Base-by-base conservation (phyloP, 2,113 vertebrate genomes). In the Anas platyrhynchos region DNA sequence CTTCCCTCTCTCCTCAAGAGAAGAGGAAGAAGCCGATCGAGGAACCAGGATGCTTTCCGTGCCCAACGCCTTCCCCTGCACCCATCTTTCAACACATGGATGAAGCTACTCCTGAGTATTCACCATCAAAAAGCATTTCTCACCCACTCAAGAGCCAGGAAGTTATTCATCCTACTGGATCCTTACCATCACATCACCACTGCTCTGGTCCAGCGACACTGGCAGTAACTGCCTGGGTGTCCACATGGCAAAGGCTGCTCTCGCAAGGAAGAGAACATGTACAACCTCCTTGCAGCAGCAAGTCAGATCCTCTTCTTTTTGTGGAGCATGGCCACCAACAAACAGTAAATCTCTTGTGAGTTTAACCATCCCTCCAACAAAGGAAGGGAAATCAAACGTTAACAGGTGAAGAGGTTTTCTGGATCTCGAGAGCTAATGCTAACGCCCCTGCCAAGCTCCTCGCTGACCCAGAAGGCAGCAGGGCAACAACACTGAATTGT, bases 401-500 rank as follows among this genome's bases (percentile, higher is more conserved):
- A 78, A 74, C 15, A 83, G 54, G 43, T 43, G 6, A 50, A 82
- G 43, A 0, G 0, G 41, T 26, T 38, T 82, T 69, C 54, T 50
- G 18, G 1, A 48, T 38, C 67, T 55, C 23, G 2, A 2, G 13
- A 91, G 54, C 34, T 32, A 15, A 67, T 48, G 66, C 7, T 2
- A 0, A 21, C 2, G 1, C 25, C 38, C 56, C 31, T 7, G 7
- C 14, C 6, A 2, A 56, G 18, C 4, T 6, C 63, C 20, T 36
- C 50, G 54, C 27, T 14, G 73, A 22, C 13, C 9, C 29, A 10
- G 14, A n/a, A 18, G 0, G 0, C 13, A 48, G 23, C 16, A 66
- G 13, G 16, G 15, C 1, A 1, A 29, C 0, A 0, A 73, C 11
- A 43, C 6, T 9, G 1, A 62, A 14, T 0, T 31, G 20, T 27